These are phyloP conservation scores for Acleris holmiana DNA, from an alignment of 2,888 invertebrate genomes.

Conservation along the genomic window DNA sequence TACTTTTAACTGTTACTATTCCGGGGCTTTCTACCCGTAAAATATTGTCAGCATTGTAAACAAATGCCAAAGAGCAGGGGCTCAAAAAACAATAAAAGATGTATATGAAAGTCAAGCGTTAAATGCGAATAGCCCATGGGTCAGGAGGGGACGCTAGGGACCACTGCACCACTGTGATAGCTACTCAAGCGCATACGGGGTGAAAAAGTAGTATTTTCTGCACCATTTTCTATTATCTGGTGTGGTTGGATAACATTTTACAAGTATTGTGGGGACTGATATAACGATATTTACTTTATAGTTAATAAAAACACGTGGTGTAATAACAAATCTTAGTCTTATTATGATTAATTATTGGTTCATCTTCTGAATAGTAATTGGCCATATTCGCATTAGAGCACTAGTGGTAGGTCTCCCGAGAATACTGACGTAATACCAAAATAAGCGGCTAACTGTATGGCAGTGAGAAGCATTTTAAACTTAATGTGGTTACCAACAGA, in stretches of 20 bases:
- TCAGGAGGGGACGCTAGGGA: conserved; percentile 21
- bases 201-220: conserved; percentile 28
- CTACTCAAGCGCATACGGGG: conserved; percentile 32
- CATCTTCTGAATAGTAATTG: no score
- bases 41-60: conserved; percentile 10
- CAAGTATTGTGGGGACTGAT: background rate
- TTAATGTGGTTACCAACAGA: no score
- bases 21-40: no score
- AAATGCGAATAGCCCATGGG: conserved; percentile 33
- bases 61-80: conserved; percentile 19
- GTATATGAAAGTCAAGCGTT: conserved; percentile 28
- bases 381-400: no score
- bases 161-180: conserved; percentile 28
- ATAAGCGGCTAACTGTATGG: no score
- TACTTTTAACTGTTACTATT: no score
- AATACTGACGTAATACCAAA: no score
- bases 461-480: no score
- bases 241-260: conserved; percentile 8
- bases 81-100: conserved; percentile 31
- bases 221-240: conserved; percentile 26
- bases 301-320: no score
- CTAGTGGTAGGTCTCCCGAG: no score
- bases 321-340: no score
- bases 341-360: no score
- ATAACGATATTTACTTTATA: background rate